A percentile compares a stretch with the other conserved stretches of the same genome.
These are phyloP conservation scores for Neosilurus hyrtlii DNA, from an alignment of 2,797 vertebrate species.

Conservation along the genomic window DNA sequence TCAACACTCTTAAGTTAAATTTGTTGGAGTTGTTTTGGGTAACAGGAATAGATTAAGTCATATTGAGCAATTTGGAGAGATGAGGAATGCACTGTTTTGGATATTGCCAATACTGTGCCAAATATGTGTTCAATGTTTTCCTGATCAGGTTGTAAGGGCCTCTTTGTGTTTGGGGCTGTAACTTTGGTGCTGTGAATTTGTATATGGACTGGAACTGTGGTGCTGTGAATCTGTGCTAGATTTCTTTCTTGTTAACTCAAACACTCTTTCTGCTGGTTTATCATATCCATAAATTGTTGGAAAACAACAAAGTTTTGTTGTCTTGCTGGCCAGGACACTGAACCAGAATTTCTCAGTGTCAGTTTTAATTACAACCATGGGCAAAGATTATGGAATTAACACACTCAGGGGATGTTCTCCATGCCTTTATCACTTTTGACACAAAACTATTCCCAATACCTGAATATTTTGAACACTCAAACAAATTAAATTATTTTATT, in stretches of 20 bases:
- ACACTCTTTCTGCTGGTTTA: neutral
- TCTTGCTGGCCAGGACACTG: neutral
- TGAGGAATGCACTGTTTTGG: constrained; percentile 50
- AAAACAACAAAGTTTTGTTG: neutral
- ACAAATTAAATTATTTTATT: too few relatives aligned
- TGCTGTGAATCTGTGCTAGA: constrained; percentile 42
- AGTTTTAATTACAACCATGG: neutral
- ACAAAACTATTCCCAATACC: too few relatives aligned
- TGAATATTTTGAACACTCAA: too few relatives aligned
- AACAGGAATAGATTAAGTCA: neutral
- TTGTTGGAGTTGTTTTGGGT: constrained; percentile 9
- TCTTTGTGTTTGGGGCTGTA: constrained; percentile 33
- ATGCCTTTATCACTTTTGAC: too few relatives aligned
- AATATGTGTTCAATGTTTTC: constrained; percentile 55
- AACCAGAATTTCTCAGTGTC: neutral
- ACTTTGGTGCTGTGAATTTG: constrained; percentile 44
- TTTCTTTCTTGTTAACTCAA: constrained; percentile 4
- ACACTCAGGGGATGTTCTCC: too few relatives aligned
- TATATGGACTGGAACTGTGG: constrained; percentile 46
- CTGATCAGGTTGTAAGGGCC: constrained; percentile 22
- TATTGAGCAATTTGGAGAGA: constrained; percentile 12
- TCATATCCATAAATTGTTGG: constrained; percentile 7
- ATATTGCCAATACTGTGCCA: constrained; percentile 66
- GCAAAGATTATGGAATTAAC: too few relatives aligned
- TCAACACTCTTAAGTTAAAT: constrained; percentile 17